These are phyloP conservation scores for Iselma pallidipennis DNA, from an alignment of 2,888 invertebrate species.

Conservation along the genomic window DNA sequence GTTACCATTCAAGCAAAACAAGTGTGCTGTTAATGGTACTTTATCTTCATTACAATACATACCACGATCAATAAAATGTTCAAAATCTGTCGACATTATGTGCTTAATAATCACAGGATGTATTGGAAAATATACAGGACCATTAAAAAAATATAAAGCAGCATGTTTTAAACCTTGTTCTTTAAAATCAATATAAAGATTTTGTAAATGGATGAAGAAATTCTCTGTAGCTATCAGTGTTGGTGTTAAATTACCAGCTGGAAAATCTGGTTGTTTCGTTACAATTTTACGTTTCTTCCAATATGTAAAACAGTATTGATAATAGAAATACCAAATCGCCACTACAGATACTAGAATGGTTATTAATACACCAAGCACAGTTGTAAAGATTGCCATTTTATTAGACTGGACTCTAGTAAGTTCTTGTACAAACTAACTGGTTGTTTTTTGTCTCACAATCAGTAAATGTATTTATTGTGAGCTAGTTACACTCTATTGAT, in stretches of 20 bases:
- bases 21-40: constrained; percentile 8
- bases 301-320: constrained; percentile 13
- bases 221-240: constrained; percentile 7
- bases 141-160: constrained; percentile 15
- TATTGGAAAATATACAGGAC: constrained; percentile 14
- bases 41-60: constrained; percentile 5
- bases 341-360: background rate
- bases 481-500: too few relatives aligned
- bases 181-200: constrained; percentile 14
- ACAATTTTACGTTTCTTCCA: constrained; percentile 9
- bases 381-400: background rate
- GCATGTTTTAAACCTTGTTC: constrained; percentile 8
- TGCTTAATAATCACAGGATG: constrained; percentile 12
- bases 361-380: background rate
- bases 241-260: constrained; percentile 10
- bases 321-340: constrained; percentile 1
- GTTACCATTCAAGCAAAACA: constrained; percentile 9
- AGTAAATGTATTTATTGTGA: too few relatives aligned
- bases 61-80: constrained; percentile 17
- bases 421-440: too few relatives aligned
- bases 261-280: constrained; percentile 3
- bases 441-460: too few relatives aligned
- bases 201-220: constrained; percentile 2
- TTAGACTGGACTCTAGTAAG: too few relatives aligned
- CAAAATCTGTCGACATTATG: constrained; percentile 12